Conservation (phyloP, 2,888 invertebrate species). For the Pharmacophagus antenor region DNA sequence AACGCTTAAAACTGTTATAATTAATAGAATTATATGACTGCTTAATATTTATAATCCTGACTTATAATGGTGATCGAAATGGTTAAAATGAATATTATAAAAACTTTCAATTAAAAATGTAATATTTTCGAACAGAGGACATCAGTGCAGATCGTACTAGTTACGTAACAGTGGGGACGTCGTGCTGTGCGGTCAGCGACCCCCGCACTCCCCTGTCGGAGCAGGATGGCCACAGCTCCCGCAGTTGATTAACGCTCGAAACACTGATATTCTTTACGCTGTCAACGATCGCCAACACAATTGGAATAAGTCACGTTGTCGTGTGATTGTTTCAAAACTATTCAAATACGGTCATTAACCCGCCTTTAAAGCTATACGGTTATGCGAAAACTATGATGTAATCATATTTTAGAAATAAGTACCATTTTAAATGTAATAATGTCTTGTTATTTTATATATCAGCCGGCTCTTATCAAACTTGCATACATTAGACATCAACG, state of each 20-base stretch:
- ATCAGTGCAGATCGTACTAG: slow-evolving; percentile 44
- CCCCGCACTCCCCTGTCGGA: slow-evolving; percentile 37
- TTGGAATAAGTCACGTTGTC: slow-evolving; percentile 53
- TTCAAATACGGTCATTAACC: slow-evolving; percentile 49
- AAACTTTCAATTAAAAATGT: too few species aligned
- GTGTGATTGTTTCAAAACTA: slow-evolving; percentile 44
- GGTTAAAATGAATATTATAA: too few species aligned
- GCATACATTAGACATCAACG: slow-evolving; percentile 66
- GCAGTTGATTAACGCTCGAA: slow-evolving; percentile 39
- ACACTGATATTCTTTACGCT: slow-evolving; percentile 60
- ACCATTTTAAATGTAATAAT: background rate
- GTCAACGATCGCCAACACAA: slow-evolving; percentile 50
- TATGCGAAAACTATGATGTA: too few species aligned
- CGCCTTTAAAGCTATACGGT: too few species aligned
- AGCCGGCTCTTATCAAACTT: background rate
- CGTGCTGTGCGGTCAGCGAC: slow-evolving; percentile 59
- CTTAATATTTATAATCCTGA: too few species aligned
- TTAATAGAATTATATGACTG: too few species aligned
- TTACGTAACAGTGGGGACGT: slow-evolving; percentile 60
- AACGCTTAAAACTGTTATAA: too few species aligned
- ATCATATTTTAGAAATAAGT: too few species aligned
- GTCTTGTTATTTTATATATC: background rate
- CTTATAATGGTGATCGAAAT: too few species aligned
- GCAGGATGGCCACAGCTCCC: slow-evolving; percentile 47
- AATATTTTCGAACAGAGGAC: slow-evolving; percentile 14